phyloP scores from a whole-genome alignment of 2,797 vertebrate species.

The Oreochromis mossambicus region DNA sequence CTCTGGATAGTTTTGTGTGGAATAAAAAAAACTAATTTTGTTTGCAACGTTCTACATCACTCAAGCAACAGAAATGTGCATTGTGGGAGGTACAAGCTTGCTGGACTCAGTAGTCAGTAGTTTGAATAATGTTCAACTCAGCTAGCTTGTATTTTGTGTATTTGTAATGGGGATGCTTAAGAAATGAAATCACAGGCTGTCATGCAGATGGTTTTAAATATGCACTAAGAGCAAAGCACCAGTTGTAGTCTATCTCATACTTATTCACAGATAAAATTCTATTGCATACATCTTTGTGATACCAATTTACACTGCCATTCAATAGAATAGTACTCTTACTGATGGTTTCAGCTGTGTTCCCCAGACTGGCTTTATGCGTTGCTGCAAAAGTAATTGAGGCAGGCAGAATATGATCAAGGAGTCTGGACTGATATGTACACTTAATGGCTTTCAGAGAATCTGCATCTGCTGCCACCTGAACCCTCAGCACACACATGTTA shows the following conservation, averaged over 20 bases:
- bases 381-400: slow-evolving; percentile 60
- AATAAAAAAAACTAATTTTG: neutral
- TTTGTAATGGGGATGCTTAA: neutral
- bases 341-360: neutral
- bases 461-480: slow-evolving; percentile 58
- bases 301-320: neutral
- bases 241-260: neutral
- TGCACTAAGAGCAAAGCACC: neutral
- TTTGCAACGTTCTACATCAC: neutral
- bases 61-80: neutral
- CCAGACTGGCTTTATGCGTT: slow-evolving; percentile 12
- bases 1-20: neutral
- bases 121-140: neutral
- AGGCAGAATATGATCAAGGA: slow-evolving; percentile 62
- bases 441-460: slow-evolving; percentile 72
- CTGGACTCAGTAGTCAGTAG: neutral
- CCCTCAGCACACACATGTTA: slow-evolving; percentile 18
- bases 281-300: neutral
- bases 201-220: neutral
- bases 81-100: neutral
- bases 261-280: neutral
- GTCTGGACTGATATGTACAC: slow-evolving; percentile 63
- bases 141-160: neutral
- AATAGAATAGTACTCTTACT: neutral
- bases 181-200: neutral